Conservation (phyloP, 1,140 invertebrate species). For the Drosophila biarmipes region DNA sequence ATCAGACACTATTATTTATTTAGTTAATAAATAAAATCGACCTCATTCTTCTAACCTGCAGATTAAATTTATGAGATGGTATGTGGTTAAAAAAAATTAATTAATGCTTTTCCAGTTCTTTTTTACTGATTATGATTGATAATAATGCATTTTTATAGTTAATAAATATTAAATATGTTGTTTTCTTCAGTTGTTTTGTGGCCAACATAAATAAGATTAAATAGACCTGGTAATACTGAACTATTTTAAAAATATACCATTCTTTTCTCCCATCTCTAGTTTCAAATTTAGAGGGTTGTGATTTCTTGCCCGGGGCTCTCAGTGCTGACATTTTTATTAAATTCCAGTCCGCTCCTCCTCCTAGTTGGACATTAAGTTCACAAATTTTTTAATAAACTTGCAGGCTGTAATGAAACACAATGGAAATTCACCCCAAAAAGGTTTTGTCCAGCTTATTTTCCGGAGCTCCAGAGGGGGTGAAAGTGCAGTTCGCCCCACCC, state of each 20-base stretch:
- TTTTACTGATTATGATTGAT: not conserved
- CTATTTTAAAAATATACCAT: not conserved
- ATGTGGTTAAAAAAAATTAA: no score
- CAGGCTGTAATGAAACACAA: constrained; percentile 69
- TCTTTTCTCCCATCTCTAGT: constrained; percentile 18
- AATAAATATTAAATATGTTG: not conserved
- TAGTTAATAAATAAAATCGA: no score
- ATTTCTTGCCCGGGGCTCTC: constrained; percentile 44
- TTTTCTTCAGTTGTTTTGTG: not conserved
- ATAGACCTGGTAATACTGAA: no score
- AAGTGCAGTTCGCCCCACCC: constrained; percentile 23
- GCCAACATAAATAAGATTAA: no score
- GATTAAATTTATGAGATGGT: no score
- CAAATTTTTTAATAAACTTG: constrained; percentile 81
- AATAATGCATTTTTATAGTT: not conserved
- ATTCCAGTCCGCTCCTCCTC: constrained; percentile 35
- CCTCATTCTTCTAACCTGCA: no score
- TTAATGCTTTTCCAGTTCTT: no score
- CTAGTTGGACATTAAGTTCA: constrained; percentile 54
- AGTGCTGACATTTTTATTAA: constrained; percentile 71
- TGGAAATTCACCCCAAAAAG: constrained; percentile 29
- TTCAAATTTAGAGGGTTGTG: constrained; percentile 49
- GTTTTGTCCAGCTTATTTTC: constrained; percentile 28
- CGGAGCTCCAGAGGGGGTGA: not conserved
- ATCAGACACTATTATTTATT: no score